A percentile compares a stretch with the other conserved stretches of the same genome.
These are phyloP conservation scores for Cephalopholis sonnerati DNA, from an alignment of 2,113 vertebrate species.

Conservation along the genomic window DNA sequence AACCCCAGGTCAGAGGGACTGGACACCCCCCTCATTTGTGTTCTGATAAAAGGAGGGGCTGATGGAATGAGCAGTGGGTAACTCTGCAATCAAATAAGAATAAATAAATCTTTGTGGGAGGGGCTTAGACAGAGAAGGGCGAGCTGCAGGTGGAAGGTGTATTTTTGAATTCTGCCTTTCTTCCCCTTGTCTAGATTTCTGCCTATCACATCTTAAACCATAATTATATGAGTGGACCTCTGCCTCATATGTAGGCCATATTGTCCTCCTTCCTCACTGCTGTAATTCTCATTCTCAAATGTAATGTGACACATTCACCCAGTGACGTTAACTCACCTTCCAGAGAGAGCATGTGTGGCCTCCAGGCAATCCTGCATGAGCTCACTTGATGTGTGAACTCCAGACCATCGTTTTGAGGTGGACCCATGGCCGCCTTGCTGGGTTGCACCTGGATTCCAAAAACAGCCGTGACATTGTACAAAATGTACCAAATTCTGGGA, in stretches of 20 bases:
- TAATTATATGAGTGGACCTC: neutral
- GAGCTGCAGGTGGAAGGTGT: no score
- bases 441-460: slow-evolving; percentile 8
- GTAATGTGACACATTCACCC: neutral
- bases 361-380: neutral
- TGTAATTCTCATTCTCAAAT: neutral
- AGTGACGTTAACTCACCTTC: neutral
- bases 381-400: neutral
- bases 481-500: neutral
- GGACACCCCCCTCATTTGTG: no score
- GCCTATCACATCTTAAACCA: no score
- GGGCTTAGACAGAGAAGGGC: no score
- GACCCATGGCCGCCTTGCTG: neutral
- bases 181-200: no score
- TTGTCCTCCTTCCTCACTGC: neutral
- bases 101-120: no score
- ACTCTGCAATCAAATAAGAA: no score
- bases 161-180: no score
- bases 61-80: no score
- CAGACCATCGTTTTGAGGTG: neutral
- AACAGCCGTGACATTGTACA: neutral
- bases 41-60: no score
- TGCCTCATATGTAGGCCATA: neutral
- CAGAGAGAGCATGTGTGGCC: slow-evolving; percentile 14
- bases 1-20: no score